phyloP scores from a whole-genome alignment of 1,140 invertebrate species.

The Drosophila guanche region DNA sequence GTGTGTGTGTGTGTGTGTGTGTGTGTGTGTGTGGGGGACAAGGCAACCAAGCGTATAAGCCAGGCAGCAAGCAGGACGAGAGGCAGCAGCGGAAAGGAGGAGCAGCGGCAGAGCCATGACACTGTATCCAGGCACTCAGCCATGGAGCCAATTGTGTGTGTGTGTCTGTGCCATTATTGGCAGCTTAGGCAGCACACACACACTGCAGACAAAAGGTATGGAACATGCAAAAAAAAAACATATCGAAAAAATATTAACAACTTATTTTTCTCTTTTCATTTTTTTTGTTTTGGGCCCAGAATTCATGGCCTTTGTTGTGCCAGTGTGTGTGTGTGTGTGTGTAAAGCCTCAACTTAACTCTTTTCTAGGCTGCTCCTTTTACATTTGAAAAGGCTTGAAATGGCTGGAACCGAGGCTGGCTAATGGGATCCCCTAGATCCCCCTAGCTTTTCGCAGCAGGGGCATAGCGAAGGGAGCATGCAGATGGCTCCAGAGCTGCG shows the following conservation, averaged over 20 bases:
- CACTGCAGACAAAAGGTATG: neutral
- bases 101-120: slow-evolving; percentile 27
- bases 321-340: slow-evolving; percentile 8
- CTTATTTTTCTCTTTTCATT: slow-evolving; percentile 65
- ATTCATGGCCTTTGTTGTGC: neutral
- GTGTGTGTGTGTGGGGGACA: slow-evolving; percentile 22
- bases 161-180: slow-evolving; percentile 62
- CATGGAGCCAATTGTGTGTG: slow-evolving; percentile 61
- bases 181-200: slow-evolving; percentile 53
- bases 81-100: neutral
- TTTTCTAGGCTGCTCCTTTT: neutral
- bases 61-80: slow-evolving; percentile 11
- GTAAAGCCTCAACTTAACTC: slow-evolving; percentile 23
- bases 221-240: slow-evolving; percentile 50
- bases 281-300: slow-evolving; percentile 65
- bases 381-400: slow-evolving; percentile 9
- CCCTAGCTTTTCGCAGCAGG: too few species aligned
- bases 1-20: slow-evolving; percentile 19
- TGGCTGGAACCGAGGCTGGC: neutral
- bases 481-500: too few species aligned
- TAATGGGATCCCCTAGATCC: too few species aligned
- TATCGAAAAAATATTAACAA: slow-evolving; percentile 74
- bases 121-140: slow-evolving; percentile 75
- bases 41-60: slow-evolving; percentile 72
- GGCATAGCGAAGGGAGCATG: too few species aligned